phyloP scores from a whole-genome alignment of 2,113 vertebrate genomes.

The Hypocryptadius cinnamomeus region DNA sequence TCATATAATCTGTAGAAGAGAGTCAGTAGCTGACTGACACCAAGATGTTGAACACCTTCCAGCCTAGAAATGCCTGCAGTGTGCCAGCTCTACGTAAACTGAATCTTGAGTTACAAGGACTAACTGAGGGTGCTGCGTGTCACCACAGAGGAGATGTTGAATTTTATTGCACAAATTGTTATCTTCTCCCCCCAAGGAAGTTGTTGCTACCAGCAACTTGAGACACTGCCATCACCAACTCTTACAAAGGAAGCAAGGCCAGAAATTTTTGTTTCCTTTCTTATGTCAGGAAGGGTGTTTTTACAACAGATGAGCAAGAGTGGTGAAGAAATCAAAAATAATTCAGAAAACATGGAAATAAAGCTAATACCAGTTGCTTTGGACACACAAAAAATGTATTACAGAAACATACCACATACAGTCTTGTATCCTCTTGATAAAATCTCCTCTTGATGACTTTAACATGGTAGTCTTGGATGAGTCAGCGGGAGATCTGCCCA shows the following conservation, averaged over 20 bases:
- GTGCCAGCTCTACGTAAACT: not conserved
- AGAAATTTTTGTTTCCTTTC: not conserved
- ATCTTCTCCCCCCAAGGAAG: not conserved
- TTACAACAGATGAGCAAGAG: not conserved
- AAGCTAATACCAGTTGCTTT: not conserved
- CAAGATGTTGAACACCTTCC: not conserved
- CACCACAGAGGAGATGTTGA: not conserved
- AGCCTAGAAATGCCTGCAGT: not conserved
- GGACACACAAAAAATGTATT: not conserved
- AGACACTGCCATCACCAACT: not conserved
- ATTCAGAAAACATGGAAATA: not conserved
- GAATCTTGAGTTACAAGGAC: not conserved
- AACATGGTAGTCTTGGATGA: not conserved
- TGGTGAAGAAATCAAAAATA: not conserved
- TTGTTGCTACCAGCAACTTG: not conserved
- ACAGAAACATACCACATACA: not conserved
- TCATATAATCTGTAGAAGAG: not conserved
- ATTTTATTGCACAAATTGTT: not conserved
- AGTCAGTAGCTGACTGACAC: not conserved
- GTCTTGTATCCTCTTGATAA: not conserved
- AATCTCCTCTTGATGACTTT: slow-evolving; percentile 22
- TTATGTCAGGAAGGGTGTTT: not conserved
- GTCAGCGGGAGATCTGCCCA: not conserved
- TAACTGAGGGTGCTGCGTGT: not conserved
- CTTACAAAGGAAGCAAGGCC: not conserved